phyloP scores from a whole-genome alignment of 2,888 invertebrate species.

The Hirtodrosophila confusa region DNA sequence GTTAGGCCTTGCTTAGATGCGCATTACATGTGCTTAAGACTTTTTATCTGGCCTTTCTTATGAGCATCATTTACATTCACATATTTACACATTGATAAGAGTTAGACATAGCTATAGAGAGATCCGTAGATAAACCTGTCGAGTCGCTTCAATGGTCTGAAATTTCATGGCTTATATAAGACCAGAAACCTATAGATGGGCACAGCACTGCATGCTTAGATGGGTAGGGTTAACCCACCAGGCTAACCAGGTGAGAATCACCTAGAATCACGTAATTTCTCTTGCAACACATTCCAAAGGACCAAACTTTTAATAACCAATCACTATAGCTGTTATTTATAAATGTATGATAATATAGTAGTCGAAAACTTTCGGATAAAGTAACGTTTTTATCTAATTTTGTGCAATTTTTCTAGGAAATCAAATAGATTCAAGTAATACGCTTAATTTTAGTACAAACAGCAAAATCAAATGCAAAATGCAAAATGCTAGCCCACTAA shows the following conservation, averaged over 20 bases:
- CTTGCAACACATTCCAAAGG: conserved; percentile 81
- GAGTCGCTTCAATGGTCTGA: background rate
- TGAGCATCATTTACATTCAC: conserved; percentile 20
- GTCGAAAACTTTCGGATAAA: conserved; percentile 15
- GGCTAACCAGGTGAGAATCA: conserved; percentile 40
- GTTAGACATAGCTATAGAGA: background rate
- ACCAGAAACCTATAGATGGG: conserved; percentile 16
- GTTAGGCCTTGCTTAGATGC: conserved; percentile 20
- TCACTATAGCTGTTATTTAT: conserved; percentile 43
- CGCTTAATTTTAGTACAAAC: conserved; percentile 81
- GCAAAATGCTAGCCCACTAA: conserved; percentile 60
- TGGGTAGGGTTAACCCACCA: conserved; percentile 3
- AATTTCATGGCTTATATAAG: conserved; percentile 32
- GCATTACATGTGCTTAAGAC: conserved; percentile 16
- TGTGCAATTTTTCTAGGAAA: conserved; percentile 51
- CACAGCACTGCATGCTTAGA: conserved; percentile 4
- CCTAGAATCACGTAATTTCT: conserved; percentile 32
- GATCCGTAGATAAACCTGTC: conserved; percentile 7
- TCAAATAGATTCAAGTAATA: conserved; percentile 54
- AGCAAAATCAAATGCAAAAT: conserved; percentile 52
- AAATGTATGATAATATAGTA: conserved; percentile 23
- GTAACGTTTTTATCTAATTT: conserved; percentile 29
- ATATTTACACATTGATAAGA: conserved; percentile 5
- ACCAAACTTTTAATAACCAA: conserved; percentile 51
- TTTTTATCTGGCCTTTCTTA: conserved; percentile 31